Conservation (phyloP, 2,888 invertebrate species). For the Drosophila mimetica region DNA sequence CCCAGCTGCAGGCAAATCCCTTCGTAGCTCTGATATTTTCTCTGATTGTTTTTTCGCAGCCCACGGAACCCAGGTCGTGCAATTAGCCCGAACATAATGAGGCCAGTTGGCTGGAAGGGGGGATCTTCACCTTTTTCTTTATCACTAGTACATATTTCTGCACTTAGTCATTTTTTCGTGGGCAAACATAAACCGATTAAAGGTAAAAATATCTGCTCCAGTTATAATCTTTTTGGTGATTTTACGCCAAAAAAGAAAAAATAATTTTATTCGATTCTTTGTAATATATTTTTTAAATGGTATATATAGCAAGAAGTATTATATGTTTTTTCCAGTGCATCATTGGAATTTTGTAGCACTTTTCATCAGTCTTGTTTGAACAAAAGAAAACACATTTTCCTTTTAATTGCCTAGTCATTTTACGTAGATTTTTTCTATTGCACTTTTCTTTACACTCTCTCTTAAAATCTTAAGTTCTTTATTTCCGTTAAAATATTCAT, state of each 20-base stretch:
- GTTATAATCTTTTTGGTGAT: background rate
- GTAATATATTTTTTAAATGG: background rate
- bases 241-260: background rate
- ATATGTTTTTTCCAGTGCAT: background rate
- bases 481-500: too few relatives aligned
- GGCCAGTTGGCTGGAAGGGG: background rate
- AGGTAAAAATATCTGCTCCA: slow-evolving; percentile 12
- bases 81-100: slow-evolving; percentile 33
- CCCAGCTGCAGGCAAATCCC: slow-evolving; percentile 35
- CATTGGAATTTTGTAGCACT: slow-evolving; percentile 4
- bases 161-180: slow-evolving; percentile 25
- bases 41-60: slow-evolving; percentile 25
- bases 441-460: slow-evolving; percentile 5
- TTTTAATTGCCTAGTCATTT: slow-evolving; percentile 7
- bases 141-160: slow-evolving; percentile 26
- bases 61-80: slow-evolving; percentile 26
- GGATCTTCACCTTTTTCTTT: slow-evolving; percentile 7
- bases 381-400: slow-evolving; percentile 1
- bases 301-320: background rate
- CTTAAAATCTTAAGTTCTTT: too few relatives aligned
- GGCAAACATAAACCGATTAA: slow-evolving; percentile 5
- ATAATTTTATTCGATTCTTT: background rate
- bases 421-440: background rate
- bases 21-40: slow-evolving; percentile 25
- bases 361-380: background rate